Percentiles rank a stretch among this genome's conserved stretches.
Conservation (phyloP, 2,797 vertebrate genomes). For the Florisuga fusca region DNA sequence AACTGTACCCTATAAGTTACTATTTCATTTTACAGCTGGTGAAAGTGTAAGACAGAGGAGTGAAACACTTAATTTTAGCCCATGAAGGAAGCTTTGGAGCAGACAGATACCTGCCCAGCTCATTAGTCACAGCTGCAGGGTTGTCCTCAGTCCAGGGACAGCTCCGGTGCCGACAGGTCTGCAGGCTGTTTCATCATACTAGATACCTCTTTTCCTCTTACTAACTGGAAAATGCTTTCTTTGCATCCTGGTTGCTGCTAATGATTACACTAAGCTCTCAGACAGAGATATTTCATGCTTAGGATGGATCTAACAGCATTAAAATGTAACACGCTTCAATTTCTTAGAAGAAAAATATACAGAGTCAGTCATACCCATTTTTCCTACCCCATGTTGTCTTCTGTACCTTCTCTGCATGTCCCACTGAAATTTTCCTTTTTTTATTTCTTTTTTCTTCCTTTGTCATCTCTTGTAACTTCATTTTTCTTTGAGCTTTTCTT, state of each 20-base stretch:
- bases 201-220: background rate
- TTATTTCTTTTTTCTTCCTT: background rate
- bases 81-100: accelerated
- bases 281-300: background rate
- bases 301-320: background rate
- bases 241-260: background rate
- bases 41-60: background rate
- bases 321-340: background rate
- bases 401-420: background rate
- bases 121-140: accelerated
- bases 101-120: background rate
- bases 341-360: background rate
- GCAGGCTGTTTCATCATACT: background rate
- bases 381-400: accelerated
- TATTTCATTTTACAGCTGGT: background rate
- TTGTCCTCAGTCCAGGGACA: background rate
- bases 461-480: background rate
- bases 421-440: background rate
- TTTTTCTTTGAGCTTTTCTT: background rate
- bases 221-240: background rate
- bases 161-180: accelerated
- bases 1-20: background rate
- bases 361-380: background rate
- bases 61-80: background rate
- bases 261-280: background rate